Evolutionary conservation across 2,113 vertebrate species (phyloP).

Genomic region (Chamaetylas fuelleborni): DNA sequence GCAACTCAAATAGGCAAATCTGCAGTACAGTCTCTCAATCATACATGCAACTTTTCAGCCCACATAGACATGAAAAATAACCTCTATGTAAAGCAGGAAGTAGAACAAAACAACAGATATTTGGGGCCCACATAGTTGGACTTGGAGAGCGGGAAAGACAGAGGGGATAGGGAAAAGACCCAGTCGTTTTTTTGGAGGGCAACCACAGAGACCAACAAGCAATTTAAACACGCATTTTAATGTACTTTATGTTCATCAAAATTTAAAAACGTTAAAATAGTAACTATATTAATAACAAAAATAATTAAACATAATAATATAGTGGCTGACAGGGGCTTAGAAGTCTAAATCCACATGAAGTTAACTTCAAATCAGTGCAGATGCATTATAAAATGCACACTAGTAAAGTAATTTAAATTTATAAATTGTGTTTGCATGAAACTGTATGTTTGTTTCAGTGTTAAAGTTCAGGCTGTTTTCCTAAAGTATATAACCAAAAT

Average conservation of each 20-base stretch:
- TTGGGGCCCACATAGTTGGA: background rate
- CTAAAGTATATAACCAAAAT: background rate
- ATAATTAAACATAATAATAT: background rate
- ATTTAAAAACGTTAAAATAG: background rate
- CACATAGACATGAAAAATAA: background rate
- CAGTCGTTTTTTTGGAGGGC: background rate
- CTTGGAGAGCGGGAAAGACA: background rate
- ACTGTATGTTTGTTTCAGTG: background rate
- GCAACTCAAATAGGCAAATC: background rate
- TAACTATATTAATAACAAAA: background rate
- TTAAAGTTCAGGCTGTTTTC: background rate
- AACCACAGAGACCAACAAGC: background rate
- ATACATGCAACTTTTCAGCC: background rate
- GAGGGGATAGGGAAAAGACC: background rate
- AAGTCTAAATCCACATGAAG: background rate
- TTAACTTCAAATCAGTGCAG: background rate
- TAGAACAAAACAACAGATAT: background rate
- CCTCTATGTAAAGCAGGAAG: background rate
- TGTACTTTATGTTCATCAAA: background rate
- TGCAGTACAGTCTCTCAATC: background rate
- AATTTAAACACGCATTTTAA: background rate
- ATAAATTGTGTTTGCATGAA: background rate
- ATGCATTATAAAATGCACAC: background rate
- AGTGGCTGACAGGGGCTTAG: background rate
- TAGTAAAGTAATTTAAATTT: background rate